Conservation (phyloP, 2,113 vertebrate genomes). For the Oxygymnocypris stewartii region DNA sequence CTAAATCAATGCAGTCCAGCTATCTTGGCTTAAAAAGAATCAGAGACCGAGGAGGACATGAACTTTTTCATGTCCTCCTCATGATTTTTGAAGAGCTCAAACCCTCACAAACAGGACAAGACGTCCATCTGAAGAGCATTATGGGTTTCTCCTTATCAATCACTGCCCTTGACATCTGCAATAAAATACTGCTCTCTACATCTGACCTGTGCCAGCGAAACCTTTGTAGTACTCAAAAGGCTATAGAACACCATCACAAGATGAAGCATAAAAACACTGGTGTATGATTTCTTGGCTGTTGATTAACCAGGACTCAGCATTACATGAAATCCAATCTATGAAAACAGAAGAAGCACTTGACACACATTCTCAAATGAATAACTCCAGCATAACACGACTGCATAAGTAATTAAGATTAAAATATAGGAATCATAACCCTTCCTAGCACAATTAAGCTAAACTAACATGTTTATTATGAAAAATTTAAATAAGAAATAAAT, state of each 20-base stretch:
- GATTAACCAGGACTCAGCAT: neutral
- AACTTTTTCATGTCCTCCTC: too few species aligned
- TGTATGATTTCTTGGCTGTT: neutral
- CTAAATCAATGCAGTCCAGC: constrained; percentile 28
- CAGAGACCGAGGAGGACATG: neutral
- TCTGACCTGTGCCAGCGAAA: constrained; percentile 8
- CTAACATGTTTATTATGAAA: neutral
- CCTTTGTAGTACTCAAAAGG: neutral
- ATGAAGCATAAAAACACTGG: constrained; percentile 4
- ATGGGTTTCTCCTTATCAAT: constrained; percentile 12
- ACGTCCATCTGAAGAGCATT: constrained; percentile 39
- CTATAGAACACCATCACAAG: constrained; percentile 8
- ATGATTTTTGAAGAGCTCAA: constrained; percentile 3
- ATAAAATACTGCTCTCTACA: constrained; percentile 25
- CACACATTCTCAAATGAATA: neutral
- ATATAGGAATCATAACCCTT: neutral
- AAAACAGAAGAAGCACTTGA: too few species aligned
- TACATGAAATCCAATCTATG: neutral
- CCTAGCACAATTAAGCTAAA: neutral
- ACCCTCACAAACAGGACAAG: neutral
- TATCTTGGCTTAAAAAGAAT: neutral
- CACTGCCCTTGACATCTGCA: constrained; percentile 39
- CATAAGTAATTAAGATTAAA: neutral
- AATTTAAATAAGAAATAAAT: neutral
- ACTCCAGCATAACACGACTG: neutral